A percentile compares a stretch with the other conserved stretches of the same genome.
phyloP scores from a whole-genome alignment of 2,888 invertebrate species.

The Branchipolynoe longqiensis region DNA sequence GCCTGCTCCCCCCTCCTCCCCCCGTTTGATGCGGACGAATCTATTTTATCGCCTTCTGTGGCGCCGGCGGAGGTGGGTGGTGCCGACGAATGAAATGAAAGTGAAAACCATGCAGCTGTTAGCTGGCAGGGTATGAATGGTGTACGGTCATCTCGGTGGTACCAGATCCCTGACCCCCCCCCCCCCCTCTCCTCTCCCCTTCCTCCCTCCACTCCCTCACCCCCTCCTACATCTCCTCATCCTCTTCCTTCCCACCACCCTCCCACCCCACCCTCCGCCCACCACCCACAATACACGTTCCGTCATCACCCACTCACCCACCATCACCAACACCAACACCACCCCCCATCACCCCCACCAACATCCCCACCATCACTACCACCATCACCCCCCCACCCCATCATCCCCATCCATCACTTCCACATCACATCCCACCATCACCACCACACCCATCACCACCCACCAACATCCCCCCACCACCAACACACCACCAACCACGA shows the following conservation, averaged over 20 bases:
- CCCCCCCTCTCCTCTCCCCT: constrained; percentile 1
- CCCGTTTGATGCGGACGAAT: constrained; percentile 53
- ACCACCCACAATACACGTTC: too few relatives aligned
- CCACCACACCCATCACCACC: not conserved
- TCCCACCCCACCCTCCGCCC: too few relatives aligned
- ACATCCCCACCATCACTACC: too few relatives aligned
- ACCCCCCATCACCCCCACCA: too few relatives aligned
- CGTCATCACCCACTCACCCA: too few relatives aligned
- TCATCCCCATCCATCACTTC: not conserved
- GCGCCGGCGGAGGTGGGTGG: not conserved
- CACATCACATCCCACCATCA: not conserved
- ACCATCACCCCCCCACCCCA: not conserved
- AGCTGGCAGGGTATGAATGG: constrained; percentile 46
- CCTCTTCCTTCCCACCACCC: not conserved
- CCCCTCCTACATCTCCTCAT: not conserved
- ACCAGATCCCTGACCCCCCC: constrained; percentile 47
- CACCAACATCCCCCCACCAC: too few relatives aligned
- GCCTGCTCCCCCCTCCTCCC: too few relatives aligned
- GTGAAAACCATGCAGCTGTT: constrained; percentile 51
- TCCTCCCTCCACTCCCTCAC: not conserved
- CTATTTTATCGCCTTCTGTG: constrained; percentile 46
- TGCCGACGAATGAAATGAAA: constrained; percentile 34
- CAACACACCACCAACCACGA: too few relatives aligned
- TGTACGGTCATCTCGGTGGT: not conserved
- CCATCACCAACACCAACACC: too few relatives aligned